phyloP scores from a whole-genome alignment of 2,113 vertebrate genomes.

The Axis porcinus region DNA sequence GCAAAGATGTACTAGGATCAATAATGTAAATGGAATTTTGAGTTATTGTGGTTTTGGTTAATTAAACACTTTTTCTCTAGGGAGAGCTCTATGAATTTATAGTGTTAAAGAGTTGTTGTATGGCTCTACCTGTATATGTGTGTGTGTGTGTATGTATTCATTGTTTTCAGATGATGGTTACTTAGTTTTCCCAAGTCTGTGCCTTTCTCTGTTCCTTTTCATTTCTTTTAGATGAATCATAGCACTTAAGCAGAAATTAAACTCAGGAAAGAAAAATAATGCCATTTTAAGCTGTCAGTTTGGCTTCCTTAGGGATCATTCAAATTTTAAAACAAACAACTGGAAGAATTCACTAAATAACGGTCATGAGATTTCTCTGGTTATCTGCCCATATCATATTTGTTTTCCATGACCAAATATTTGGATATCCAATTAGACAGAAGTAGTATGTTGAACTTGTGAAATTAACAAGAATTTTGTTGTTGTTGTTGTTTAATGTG shows the following conservation, averaged over 20 bases:
- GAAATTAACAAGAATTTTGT: background rate
- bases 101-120: background rate
- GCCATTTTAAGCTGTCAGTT: background rate
- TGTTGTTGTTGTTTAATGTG: background rate
- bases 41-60: slow-evolving; percentile 1
- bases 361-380: background rate
- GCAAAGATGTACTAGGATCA: background rate
- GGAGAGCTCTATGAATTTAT: background rate
- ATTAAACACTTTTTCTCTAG: background rate
- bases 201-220: background rate
- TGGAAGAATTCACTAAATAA: background rate
- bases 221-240: background rate
- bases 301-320: background rate
- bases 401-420: background rate
- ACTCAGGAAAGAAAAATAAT: background rate
- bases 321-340: background rate
- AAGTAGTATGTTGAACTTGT: background rate
- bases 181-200: background rate
- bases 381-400: background rate
- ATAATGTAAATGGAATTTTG: background rate
- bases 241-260: background rate
- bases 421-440: background rate
- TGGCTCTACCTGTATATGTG: background rate
- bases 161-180: background rate
- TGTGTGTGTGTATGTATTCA: background rate